phyloP scores from a whole-genome alignment of 2,113 vertebrate genomes.

The Menura novaehollandiae region DNA sequence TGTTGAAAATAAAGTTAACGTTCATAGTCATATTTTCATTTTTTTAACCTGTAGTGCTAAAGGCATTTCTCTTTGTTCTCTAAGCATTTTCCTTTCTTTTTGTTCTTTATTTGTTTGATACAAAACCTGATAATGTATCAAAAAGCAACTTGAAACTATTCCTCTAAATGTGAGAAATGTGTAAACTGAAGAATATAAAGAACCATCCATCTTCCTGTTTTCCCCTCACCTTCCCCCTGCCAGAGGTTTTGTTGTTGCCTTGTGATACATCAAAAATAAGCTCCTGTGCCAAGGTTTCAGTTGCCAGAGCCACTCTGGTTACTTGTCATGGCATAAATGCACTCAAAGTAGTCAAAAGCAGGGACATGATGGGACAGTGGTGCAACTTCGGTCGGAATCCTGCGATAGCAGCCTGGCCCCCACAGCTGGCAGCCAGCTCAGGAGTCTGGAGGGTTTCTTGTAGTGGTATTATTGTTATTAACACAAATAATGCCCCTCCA shows the following conservation, averaged over 20 bases:
- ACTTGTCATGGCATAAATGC: background rate
- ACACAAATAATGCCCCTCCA: background rate
- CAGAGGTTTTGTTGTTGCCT: background rate
- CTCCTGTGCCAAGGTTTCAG: background rate
- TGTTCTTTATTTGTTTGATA: slow-evolving; percentile 7
- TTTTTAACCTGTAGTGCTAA: slow-evolving; percentile 5
- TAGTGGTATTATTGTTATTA: background rate
- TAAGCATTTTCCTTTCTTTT: slow-evolving; percentile 8
- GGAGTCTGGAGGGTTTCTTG: background rate
- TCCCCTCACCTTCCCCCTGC: background rate
- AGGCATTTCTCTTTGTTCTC: slow-evolving; percentile 40
- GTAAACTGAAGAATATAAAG: background rate
- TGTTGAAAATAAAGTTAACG: slow-evolving; percentile 25
- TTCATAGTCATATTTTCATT: slow-evolving; percentile 6
- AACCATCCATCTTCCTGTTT: background rate
- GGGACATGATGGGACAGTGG: background rate
- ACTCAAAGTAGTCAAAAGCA: too few relatives aligned
- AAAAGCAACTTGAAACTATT: background rate
- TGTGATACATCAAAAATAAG: background rate
- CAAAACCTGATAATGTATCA: background rate
- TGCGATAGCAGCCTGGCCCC: background rate
- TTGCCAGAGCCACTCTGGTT: background rate
- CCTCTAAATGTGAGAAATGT: background rate
- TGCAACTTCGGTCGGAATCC: rapidly evolving
- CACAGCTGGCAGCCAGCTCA: background rate